Percentiles rank a stretch among this genome's conserved stretches.
These are phyloP conservation scores for Nestor notabilis DNA, from an alignment of 2,113 vertebrate species.

Conservation along the genomic window DNA sequence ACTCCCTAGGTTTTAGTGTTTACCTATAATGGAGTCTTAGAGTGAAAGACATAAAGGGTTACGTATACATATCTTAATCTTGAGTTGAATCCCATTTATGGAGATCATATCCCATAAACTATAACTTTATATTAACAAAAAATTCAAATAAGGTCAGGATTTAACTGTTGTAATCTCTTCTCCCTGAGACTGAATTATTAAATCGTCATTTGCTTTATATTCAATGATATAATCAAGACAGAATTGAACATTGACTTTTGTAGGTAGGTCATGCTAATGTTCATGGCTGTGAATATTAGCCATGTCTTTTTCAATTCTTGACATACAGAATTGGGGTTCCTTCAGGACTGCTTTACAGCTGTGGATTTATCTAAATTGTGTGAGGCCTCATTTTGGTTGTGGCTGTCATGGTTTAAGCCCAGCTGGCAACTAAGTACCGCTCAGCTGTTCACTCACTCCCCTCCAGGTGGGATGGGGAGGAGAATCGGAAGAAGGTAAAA, in stretches of 20 bases:
- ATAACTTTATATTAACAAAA: not conserved
- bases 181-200: not conserved
- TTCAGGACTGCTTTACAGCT: not conserved
- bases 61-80: not conserved
- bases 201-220: not conserved
- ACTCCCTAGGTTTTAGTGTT: not conserved
- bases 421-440: not conserved
- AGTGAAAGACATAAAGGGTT: not conserved
- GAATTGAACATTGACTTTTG: not conserved
- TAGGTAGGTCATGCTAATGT: not conserved
- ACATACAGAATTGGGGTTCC: not conserved
- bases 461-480: not conserved
- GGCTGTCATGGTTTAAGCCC: not conserved
- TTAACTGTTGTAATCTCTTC: not conserved
- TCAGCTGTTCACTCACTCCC: not conserved
- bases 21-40: not conserved
- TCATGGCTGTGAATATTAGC: not conserved
- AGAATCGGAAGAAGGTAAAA: not conserved
- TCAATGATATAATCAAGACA: rapidly evolving
- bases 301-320: not conserved
- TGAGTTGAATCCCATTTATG: not conserved
- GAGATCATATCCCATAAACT: not conserved
- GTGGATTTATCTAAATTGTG: not conserved
- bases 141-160: not conserved
- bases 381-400: not conserved